phyloP scores from a whole-genome alignment of 1,140 invertebrate species.

The Papilio aristodemus region DNA sequence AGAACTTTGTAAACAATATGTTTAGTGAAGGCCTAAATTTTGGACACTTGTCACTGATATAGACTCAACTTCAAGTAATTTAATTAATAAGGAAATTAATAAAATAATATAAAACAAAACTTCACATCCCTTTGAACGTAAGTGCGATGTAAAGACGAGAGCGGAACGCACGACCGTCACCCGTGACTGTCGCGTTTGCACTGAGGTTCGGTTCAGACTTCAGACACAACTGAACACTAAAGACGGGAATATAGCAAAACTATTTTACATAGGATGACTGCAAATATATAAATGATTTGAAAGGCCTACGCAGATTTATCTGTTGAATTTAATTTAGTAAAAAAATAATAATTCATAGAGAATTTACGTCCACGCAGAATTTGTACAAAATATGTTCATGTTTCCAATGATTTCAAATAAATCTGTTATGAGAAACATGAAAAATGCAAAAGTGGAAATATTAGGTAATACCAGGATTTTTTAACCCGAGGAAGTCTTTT shows the following conservation, averaged over 20 bases:
- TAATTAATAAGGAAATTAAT: not conserved
- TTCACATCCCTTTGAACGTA: constrained; percentile 22
- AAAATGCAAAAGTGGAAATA: no score
- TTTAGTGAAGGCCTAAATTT: not conserved
- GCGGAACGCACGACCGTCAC: constrained; percentile 41
- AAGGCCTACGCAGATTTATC: not conserved
- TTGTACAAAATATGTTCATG: no score
- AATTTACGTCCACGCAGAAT: not conserved
- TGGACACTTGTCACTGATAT: constrained; percentile 20
- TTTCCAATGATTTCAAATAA: not conserved
- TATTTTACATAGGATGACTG: constrained; percentile 1
- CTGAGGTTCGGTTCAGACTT: constrained; percentile 36
- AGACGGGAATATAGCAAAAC: constrained; percentile 12
- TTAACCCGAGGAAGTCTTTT: no score
- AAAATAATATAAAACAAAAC: constrained; percentile 19
- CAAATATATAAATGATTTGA: not conserved
- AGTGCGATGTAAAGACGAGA: constrained; percentile 17
- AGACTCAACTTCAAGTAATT: constrained; percentile 23
- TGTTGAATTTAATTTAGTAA: not conserved
- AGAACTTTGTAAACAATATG: constrained; percentile 9
- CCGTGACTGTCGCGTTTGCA: constrained; percentile 39
- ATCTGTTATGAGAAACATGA: not conserved
- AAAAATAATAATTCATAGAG: not conserved
- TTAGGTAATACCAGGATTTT: not conserved
- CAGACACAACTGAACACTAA: not conserved